These are phyloP conservation scores for Lepisosteus oculatus DNA, from an alignment of 2,113 vertebrate species.

Conservation along the genomic window DNA sequence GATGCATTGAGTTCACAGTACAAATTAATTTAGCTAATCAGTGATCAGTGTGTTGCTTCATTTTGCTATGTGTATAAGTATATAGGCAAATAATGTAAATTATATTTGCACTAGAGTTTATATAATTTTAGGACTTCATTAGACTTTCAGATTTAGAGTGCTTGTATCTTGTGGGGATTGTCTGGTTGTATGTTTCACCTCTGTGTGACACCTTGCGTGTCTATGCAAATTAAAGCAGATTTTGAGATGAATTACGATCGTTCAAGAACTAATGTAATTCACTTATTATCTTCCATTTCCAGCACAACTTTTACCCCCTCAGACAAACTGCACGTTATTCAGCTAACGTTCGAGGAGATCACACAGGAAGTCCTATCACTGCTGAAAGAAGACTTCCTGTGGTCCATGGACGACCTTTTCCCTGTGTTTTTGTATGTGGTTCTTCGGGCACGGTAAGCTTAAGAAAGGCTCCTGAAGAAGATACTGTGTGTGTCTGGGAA, in stretches of 20 bases:
- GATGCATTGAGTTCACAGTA: too few species aligned
- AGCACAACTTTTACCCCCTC: slow-evolving; percentile 96
- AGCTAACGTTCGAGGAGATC: slow-evolving; percentile 96
- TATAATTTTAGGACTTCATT: not conserved
- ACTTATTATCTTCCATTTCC: slow-evolving; percentile 10
- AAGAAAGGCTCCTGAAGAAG: too few species aligned
- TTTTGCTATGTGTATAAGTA: too few species aligned
- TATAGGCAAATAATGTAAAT: too few species aligned
- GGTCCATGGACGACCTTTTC: slow-evolving; percentile 98
- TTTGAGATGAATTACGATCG: too few species aligned
- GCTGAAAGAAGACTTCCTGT: slow-evolving; percentile 89
- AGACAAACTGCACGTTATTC: slow-evolving; percentile 95
- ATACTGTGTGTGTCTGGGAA: too few species aligned
- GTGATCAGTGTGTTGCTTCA: too few species aligned
- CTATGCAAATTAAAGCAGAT: too few species aligned
- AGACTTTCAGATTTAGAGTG: not conserved
- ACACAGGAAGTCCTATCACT: slow-evolving; percentile 85
- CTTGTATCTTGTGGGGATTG: not conserved
- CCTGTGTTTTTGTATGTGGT: slow-evolving; percentile 97
- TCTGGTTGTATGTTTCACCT: not conserved
- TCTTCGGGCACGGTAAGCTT: slow-evolving; percentile 84
- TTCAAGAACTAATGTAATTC: not conserved
- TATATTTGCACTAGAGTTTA: not conserved
- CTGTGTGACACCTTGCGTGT: too few species aligned
- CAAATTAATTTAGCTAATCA: too few species aligned